These are phyloP conservation scores for Octonoba sinensis DNA, from an alignment of 2,888 invertebrate species.

Conservation along the genomic window DNA sequence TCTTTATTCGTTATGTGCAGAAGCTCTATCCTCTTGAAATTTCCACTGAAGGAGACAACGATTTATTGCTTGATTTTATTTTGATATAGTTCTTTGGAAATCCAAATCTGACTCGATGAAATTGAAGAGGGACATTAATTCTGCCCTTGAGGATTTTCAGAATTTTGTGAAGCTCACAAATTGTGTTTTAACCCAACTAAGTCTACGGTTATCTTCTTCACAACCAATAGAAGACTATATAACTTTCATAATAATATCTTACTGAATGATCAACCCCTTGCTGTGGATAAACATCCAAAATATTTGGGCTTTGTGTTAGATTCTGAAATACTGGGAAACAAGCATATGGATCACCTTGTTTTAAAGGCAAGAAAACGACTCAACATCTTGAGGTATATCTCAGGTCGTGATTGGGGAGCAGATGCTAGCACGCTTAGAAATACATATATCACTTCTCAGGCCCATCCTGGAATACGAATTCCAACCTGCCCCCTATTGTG, in stretches of 20 bases:
- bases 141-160: too few relatives aligned
- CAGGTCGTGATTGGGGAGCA: slow-evolving; percentile 1
- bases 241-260: background rate
- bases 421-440: slow-evolving; percentile 7
- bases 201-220: slow-evolving; percentile 5
- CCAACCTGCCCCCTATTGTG: background rate
- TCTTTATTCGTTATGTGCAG: too few relatives aligned
- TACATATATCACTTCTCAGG: slow-evolving; percentile 17
- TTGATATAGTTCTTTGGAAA: slow-evolving; percentile 16
- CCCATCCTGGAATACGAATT: slow-evolving; percentile 3
- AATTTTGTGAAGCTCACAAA: slow-evolving; percentile 1
- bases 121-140: too few relatives aligned
- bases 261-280: background rate
- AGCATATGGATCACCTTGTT: too few relatives aligned
- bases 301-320: slow-evolving; percentile 19
- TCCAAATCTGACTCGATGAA: background rate
- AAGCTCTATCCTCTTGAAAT: too few relatives aligned
- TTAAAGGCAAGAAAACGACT: too few relatives aligned
- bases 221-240: slow-evolving; percentile 19
- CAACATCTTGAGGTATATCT: too few relatives aligned
- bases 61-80: too few relatives aligned
- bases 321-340: slow-evolving; percentile 20
- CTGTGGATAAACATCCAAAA: slow-evolving; percentile 4
- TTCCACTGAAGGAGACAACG: too few relatives aligned
- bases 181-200: slow-evolving; percentile 12